Evolutionary conservation across 2,888 invertebrate species (phyloP).

Genomic region (Idaea straminata): DNA sequence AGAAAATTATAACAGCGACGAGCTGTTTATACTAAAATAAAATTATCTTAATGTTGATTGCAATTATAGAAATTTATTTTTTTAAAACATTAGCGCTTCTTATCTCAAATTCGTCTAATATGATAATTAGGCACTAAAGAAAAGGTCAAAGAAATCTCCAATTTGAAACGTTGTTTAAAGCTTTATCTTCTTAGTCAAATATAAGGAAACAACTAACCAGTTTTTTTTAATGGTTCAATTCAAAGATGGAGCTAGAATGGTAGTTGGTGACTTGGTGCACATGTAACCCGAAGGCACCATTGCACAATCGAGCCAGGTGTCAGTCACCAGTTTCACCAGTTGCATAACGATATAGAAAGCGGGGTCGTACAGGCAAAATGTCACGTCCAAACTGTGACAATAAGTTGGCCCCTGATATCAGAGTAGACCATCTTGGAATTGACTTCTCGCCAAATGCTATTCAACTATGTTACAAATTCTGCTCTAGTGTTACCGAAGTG

Average conservation of each 20-base stretch:
- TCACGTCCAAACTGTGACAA: conserved; percentile 48
- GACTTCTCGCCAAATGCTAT: conserved; percentile 26
- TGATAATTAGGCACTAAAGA: conserved; percentile 24
- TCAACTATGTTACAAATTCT: conserved; percentile 2
- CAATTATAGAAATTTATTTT: conserved; percentile 30
- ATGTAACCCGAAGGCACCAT: conserved; percentile 62
- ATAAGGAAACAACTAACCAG: background rate
- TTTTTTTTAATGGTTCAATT: background rate
- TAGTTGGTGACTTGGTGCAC: conserved; percentile 26
- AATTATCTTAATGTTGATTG: conserved; percentile 19
- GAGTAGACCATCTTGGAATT: conserved; percentile 31
- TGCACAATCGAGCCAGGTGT: conserved; percentile 58
- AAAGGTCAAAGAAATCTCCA: background rate
- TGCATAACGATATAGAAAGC: conserved; percentile 62
- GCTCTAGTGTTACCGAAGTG: background rate
- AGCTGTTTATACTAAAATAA: conserved; percentile 8
- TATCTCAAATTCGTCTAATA: conserved; percentile 32
- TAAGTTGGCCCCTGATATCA: conserved; percentile 35
- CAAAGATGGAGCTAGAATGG: background rate
- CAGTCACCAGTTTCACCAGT: conserved; percentile 60
- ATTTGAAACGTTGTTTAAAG: background rate
- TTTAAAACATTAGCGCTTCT: conserved; percentile 27
- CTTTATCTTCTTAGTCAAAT: background rate
- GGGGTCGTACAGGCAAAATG: conserved; percentile 48
- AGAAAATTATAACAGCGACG: background rate